Base-by-base conservation (phyloP, 2,113 vertebrate species). In the Rhea pennata region DNA sequence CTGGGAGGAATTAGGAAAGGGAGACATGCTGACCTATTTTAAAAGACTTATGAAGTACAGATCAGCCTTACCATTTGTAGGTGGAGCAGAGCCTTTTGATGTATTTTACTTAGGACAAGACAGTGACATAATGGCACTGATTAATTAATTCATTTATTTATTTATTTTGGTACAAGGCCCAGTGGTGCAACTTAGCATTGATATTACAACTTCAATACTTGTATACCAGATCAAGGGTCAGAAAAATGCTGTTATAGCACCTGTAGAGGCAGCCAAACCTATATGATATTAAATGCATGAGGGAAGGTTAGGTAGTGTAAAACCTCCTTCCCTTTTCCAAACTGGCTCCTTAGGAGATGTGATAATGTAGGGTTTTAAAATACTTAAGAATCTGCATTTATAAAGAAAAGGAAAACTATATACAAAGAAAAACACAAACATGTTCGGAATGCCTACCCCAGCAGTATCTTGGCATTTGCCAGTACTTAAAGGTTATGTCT, bases 401-500 rank as follows among this genome's bases (percentile, higher is more conserved):
- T 90, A 71, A 82, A 86, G 91, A 95, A 64, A 96, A 87, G 53
- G 70, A 13, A 93, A 96, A 74, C 17, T 1, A 7, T 80, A 78
- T 74, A 78, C 58, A 14, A 96, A 91, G 88, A 51, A 97, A 97
- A 97, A 89, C 74, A 95, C 29, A 93, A 97, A 94, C 95, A 95
- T 53, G 84, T 94, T 97, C 69, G 65, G 91, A 95, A 98, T 97
- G 94, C 84, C 92, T 97, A 95, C 82, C 1, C 96, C 90, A 91
- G 89, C 95, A 96, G 92, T 66, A 93, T 88, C 96, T 92, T 92
- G 85, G 93, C 95, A 96, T 96, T 97, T 98, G 97, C 94, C 95
- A 97, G 94, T 96, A 96, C 94, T 97, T 98, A 98, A 98, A 98
- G 98, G 96, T 98, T 98, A 97, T 90, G 87, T 94, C 96, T 95